Conservation (phyloP, 2,113 vertebrate genomes). For the Lates calcarifer region DNA sequence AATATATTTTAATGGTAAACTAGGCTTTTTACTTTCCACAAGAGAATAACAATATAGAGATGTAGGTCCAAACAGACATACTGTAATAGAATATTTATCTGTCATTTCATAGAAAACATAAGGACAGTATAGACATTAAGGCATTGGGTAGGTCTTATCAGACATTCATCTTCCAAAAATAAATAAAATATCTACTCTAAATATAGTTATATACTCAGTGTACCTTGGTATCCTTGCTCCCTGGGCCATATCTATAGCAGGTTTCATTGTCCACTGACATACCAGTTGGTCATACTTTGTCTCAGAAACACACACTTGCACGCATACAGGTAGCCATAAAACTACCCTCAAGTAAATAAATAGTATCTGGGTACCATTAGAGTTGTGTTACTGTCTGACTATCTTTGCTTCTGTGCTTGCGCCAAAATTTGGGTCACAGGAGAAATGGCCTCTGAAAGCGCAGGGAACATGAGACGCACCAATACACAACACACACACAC, state of each 20-base stretch:
- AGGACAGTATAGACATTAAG: constrained; percentile 86
- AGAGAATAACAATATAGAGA: constrained; percentile 78
- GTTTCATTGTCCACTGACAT: constrained; percentile 67
- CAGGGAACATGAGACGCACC: constrained; percentile 51
- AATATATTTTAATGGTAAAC: constrained; percentile 67
- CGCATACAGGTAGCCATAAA: constrained; percentile 37
- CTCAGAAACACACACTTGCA: constrained; percentile 53
- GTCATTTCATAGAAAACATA: constrained; percentile 75
- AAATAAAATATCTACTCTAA: constrained; percentile 79
- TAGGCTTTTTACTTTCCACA: constrained; percentile 63
- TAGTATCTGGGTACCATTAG: constrained; percentile 60
- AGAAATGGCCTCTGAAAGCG: constrained; percentile 69
- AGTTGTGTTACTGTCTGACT: constrained; percentile 59
- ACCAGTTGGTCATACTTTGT: constrained; percentile 54
- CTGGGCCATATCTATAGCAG: constrained; percentile 72
- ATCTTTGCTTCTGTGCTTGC: constrained; percentile 69
- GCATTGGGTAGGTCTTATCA: constrained; percentile 84
- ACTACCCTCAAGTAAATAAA: constrained; percentile 67
- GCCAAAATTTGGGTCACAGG: constrained; percentile 69
- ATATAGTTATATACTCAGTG: constrained; percentile 79
- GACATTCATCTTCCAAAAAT: constrained; percentile 87
- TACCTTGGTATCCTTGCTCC: constrained; percentile 82
- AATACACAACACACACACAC: constrained; percentile 1
- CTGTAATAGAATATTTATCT: constrained; percentile 71
- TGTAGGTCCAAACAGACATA: constrained; percentile 70